Evolutionary conservation across 2,797 vertebrate species (phyloP).

Genomic region (Lerista edwardsae): DNA sequence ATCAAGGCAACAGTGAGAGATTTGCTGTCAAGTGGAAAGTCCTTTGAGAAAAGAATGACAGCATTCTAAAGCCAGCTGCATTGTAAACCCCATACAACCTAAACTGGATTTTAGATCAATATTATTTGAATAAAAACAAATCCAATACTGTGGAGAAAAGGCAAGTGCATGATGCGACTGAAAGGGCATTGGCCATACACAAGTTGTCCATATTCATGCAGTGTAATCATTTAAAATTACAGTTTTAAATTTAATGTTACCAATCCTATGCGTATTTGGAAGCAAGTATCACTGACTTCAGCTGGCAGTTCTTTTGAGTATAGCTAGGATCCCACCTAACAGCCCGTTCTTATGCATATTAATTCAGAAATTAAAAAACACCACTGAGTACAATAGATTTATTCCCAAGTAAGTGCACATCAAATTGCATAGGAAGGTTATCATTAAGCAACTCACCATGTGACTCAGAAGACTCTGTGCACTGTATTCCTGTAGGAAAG

Average conservation of each 20-base stretch:
- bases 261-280: not conserved
- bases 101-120: constrained; percentile 52
- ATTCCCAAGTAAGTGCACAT: not conserved
- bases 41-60: constrained; percentile 54
- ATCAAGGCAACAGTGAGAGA: constrained; percentile 41
- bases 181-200: not conserved
- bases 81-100: constrained; percentile 37
- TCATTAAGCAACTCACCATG: not conserved
- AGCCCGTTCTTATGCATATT: not conserved
- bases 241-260: not conserved
- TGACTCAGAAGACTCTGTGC: not conserved
- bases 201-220: not conserved
- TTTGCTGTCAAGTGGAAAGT: constrained; percentile 53
- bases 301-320: not conserved
- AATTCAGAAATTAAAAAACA: not conserved
- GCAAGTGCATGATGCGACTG: not conserved
- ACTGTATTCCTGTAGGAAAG: constrained; percentile 14
- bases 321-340: not conserved
- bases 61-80: constrained; percentile 24
- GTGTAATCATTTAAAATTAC: constrained; percentile 13
- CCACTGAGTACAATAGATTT: not conserved
- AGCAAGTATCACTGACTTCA: not conserved
- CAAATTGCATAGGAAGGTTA: not conserved
- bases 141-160: not conserved
- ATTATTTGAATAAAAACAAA: not conserved